These are phyloP conservation scores for Piprites chloris DNA, from an alignment of 2,113 vertebrate species.

Conservation along the genomic window DNA sequence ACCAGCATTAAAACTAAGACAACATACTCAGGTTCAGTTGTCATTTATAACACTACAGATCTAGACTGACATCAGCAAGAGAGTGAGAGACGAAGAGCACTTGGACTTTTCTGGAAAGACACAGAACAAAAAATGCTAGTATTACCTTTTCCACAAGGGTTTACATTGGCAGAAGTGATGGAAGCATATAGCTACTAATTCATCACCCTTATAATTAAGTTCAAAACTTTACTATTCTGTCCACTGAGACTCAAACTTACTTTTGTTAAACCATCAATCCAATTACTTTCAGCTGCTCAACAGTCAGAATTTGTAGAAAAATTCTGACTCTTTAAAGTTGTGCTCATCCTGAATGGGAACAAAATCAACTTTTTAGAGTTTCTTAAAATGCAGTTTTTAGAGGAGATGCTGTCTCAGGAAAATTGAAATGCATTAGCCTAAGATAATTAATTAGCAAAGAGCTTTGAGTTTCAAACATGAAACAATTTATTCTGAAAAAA, in stretches of 20 bases:
- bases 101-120: background rate
- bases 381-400: background rate
- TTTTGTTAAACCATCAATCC: background rate
- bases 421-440: background rate
- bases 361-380: background rate
- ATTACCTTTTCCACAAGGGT: background rate
- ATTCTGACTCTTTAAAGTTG: background rate
- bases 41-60: background rate
- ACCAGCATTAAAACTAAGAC: background rate
- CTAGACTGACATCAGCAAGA: background rate
- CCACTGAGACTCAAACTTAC: background rate
- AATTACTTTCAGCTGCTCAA: background rate
- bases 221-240: background rate
- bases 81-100: background rate
- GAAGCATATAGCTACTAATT: background rate
- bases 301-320: background rate
- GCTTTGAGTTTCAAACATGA: background rate
- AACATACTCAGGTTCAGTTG: background rate
- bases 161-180: background rate
- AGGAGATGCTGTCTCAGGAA: background rate
- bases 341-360: background rate
- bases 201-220: background rate
- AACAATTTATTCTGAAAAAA: background rate
- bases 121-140: background rate
- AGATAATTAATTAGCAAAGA: slow-evolving; percentile 2